These are phyloP conservation scores for Theodoxus fluviatilis DNA, from an alignment of 2,888 invertebrate genomes.

Conservation along the genomic window DNA sequence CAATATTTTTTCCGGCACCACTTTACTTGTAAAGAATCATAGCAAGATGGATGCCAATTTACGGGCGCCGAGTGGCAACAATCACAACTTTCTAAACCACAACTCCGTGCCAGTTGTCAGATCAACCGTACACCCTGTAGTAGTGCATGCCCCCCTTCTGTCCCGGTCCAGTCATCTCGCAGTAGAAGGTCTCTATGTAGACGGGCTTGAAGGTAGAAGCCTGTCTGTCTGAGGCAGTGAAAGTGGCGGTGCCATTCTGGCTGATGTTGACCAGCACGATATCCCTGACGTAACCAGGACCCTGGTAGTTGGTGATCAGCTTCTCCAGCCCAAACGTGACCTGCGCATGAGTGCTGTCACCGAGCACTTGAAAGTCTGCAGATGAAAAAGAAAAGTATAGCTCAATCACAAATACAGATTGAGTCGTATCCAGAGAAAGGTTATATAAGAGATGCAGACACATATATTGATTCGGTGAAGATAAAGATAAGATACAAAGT, in stretches of 20 bases:
- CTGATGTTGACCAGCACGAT: conserved; percentile 24
- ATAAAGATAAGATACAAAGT: too few relatives aligned
- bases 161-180: conserved; percentile 10
- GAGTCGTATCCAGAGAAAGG: too few relatives aligned
- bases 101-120: neutral
- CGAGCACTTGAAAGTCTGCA: conserved; percentile 11
- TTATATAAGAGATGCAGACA: too few relatives aligned
- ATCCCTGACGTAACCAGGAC: conserved; percentile 25
- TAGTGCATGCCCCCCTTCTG: conserved; percentile 7
- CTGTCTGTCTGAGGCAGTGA: conserved; percentile 25
- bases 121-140: conserved; percentile 1
- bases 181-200: conserved; percentile 24
- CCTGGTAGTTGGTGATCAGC: conserved; percentile 29
- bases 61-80: too few relatives aligned
- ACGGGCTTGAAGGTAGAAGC: conserved; percentile 12
- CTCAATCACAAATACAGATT: too few relatives aligned
- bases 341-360: neutral
- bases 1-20: too few relatives aligned
- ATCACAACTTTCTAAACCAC: too few relatives aligned
- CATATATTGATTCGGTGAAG: too few relatives aligned
- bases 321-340: conserved; percentile 19
- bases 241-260: conserved; percentile 17
- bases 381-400: too few relatives aligned
- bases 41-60: too few relatives aligned
- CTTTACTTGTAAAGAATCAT: too few relatives aligned